Base-by-base conservation (phyloP, 2,797 vertebrate genomes). In the Pelodytes ibericus region DNA sequence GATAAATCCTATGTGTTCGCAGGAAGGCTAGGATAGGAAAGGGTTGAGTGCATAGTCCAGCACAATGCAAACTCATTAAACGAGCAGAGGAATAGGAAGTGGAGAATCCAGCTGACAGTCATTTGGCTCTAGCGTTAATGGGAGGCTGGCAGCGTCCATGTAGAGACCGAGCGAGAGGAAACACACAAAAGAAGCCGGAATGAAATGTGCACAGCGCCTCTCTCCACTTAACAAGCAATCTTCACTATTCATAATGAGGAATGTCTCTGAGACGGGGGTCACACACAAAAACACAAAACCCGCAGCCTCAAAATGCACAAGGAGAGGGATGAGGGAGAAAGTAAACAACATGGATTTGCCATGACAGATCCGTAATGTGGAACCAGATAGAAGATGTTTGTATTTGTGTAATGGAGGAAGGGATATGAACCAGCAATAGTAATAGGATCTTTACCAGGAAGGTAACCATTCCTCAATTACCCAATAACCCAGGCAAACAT, bases 11-110 rank as follows among this genome's bases (percentile, higher is more conserved):
- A n/a, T n/a, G n/a, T n/a, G n/a, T 66, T 49, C 39, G 26, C 61
- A 65, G 33, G 61, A 44, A 71, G 74, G 44, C 47, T 57, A 10
- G 67, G 68, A 41, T 44, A 71, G 68, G 47, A 78, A 67, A 78
- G 75, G 69, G 62, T 61, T 77, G 30, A 66, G 61, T 20, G 44
- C 53, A 66, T 41, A 78, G 75, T 72, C 75, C 69, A 67, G 62
- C 75, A 78, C 75, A 78, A 78, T 78, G 53, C 69, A 78, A 78
- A 78, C 75, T 78, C 75, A 78, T 78, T 78, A 78, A 78, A 72
- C 56, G 41, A 30, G 47, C 62, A 60, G 62, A 67, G 75, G 29
- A 78, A 78, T 78, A 78, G 75, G 75, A 78, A 78, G 75, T 65
- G 41, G 62, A 78, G 75, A 53, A 71, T 72, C 75, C 75, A 78